Percentiles rank a stretch among this genome's conserved stretches.
Evolutionary conservation across 2,888 invertebrate species (phyloP).

Genomic region (Schizotus pectinicornis): DNA sequence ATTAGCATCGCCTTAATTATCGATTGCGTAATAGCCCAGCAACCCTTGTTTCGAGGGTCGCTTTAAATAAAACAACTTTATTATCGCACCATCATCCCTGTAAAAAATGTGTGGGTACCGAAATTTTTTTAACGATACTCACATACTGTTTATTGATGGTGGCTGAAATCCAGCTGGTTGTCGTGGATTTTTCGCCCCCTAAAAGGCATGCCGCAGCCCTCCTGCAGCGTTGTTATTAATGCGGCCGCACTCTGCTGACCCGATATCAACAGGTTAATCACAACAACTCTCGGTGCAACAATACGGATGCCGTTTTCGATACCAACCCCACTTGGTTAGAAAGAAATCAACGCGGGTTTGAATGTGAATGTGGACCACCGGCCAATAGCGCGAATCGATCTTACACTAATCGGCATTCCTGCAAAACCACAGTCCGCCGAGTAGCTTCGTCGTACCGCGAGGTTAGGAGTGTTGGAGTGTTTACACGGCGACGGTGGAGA

Average conservation of each 20-base stretch:
- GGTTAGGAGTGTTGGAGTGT: conserved; percentile 26
- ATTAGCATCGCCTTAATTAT: too few relatives aligned
- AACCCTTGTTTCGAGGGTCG: too few relatives aligned
- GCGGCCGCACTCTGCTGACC: conserved; percentile 17
- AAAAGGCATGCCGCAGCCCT: too few relatives aligned
- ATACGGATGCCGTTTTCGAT: conserved; percentile 12
- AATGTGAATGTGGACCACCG: conserved; percentile 16
- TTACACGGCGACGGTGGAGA: conserved; percentile 11
- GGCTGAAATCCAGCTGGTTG: too few relatives aligned
- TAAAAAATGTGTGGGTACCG: too few relatives aligned
- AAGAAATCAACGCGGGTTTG: background rate
- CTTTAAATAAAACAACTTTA: too few relatives aligned
- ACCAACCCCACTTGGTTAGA: conserved; percentile 8
- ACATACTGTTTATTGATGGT: too few relatives aligned
- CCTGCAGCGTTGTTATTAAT: conserved; percentile 7
- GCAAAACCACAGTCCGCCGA: conserved; percentile 7
- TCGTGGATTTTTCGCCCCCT: too few relatives aligned
- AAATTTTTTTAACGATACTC: too few relatives aligned
- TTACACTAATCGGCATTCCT: conserved; percentile 18
- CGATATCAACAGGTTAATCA: conserved; percentile 33
- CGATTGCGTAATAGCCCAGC: too few relatives aligned
- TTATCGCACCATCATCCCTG: too few relatives aligned
- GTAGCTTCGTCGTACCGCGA: conserved; percentile 17
- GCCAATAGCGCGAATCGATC: conserved; percentile 20
- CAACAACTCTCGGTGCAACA: conserved; percentile 22